Evolutionary conservation across 2,888 invertebrate genomes (phyloP).

Genomic region (Eristalis intricaria): DNA sequence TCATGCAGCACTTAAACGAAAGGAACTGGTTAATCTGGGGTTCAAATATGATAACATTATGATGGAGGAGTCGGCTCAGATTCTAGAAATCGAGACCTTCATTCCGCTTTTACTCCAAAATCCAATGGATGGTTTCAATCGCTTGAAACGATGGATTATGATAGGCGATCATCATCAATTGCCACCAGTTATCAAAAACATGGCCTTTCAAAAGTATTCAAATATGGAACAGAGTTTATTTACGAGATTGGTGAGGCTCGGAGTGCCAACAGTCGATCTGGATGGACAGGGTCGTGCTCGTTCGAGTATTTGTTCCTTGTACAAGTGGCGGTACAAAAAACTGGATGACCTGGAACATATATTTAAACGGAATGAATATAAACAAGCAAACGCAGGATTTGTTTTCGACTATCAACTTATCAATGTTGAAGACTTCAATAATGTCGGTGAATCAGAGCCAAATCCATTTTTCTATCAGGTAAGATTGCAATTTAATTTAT

Average conservation of each 20-base stretch:
- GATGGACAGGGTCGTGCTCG: conserved; percentile 98
- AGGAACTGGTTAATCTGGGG: conserved; percentile 96
- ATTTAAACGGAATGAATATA: conserved; percentile 90
- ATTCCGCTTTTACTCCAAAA: conserved; percentile 99
- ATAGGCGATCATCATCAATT: conserved; percentile 99
- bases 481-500: conserved; percentile 29
- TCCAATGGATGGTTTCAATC: conserved; percentile 96
- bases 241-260: conserved; percentile 96
- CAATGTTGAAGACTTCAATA: conserved; percentile 98
- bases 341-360: conserved; percentile 97
- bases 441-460: conserved; percentile 97
- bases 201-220: conserved; percentile 99
- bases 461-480: conserved; percentile 99
- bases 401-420: conserved; percentile 96
- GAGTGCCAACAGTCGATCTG: conserved; percentile 97
- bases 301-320: conserved; percentile 93
- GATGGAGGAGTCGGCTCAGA: conserved; percentile 99
- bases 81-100: conserved; percentile 99
- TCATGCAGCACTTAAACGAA: conserved; percentile 97
- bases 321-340: conserved; percentile 98
- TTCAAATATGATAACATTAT: conserved; percentile 99
- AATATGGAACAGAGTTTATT: conserved; percentile 99
- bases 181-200: conserved; percentile 99
- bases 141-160: conserved; percentile 99
- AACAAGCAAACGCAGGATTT: conserved; percentile 95